Evolutionary conservation across 1,140 invertebrate species (phyloP), one percentile per base, ranked within the genome.

Genomic region (Bombus breviceps): DNA sequence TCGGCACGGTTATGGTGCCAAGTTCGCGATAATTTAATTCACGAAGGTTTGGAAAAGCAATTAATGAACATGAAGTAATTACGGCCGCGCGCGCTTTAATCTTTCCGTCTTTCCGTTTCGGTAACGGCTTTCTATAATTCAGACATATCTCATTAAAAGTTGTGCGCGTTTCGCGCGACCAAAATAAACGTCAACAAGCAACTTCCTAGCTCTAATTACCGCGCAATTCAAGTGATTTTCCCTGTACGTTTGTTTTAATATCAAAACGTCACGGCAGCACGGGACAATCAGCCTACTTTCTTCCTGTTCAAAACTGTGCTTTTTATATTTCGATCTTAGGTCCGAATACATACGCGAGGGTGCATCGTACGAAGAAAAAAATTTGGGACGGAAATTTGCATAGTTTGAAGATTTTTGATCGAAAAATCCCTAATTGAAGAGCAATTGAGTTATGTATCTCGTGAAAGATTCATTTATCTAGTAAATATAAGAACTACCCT

Each of bases 101-200:
- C 84, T 85, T 85, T 85, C 68, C 77, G 83, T 85, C 84, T 85
- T 79, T 62, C 62, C 84, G 79, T 74, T 86, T 83, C 80, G 53
- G 72, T 83, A 82, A 83, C 80, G 73, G 85, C 73, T 83, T 86
- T 83, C 80, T 83, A 86, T 86, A 86, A 86, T 86, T 86, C 71
- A 76, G 80, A 86, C 78, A 77, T 86, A 86, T 82, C 81, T 86
- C 85, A 83, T 83, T 86, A 86, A 86, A 82, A 82, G 85, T 86
- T 86, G 72, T 86, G 43, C 85, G 85, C 71, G 80, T 83, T 76
- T 73, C 85, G 66, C 53, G 73, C 78, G 64, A 34, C 64, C 73
- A 86, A 86, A 86, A 83, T 83, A 83, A 86, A 83, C 85, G 80
- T 86, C 85, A 83, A 76, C 72, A 78, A 62, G 73, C 85, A 86